Percentiles rank a stretch among this genome's conserved stretches.
Conservation (phyloP, 1,140 invertebrate genomes). For the Phocides pigmalion region DNA sequence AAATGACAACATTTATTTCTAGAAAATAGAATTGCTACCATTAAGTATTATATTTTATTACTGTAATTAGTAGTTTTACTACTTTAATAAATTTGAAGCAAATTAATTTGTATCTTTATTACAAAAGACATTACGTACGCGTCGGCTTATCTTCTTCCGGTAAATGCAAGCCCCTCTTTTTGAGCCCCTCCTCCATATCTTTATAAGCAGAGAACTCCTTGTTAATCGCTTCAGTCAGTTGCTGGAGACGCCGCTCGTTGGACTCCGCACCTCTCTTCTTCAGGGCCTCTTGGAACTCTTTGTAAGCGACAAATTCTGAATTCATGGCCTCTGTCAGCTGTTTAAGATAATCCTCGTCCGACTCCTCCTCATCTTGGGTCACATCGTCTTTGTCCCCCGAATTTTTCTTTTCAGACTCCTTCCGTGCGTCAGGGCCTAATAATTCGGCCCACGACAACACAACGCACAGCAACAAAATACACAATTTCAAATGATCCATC, state of each 20-base stretch:
- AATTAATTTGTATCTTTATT: too few relatives aligned
- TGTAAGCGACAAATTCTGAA: slow-evolving; percentile 25
- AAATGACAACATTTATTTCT: too few relatives aligned
- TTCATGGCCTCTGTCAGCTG: slow-evolving; percentile 32
- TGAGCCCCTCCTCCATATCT: slow-evolving; percentile 54
- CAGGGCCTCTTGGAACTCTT: slow-evolving; percentile 53
- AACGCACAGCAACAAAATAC: slow-evolving; percentile 60
- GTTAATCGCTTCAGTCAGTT: slow-evolving; percentile 23
- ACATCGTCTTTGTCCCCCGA: slow-evolving; percentile 56
- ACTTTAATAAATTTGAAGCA: too few relatives aligned
- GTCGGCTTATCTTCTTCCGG: slow-evolving; percentile 6
- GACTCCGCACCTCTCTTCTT: slow-evolving; percentile 41
- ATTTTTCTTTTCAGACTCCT: slow-evolving; percentile 50
- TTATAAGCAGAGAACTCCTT: slow-evolving; percentile 28
- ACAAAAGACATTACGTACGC: not conserved
- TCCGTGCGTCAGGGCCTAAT: slow-evolving; percentile 59
- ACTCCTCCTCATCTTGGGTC: slow-evolving; percentile 29
- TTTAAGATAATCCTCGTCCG: slow-evolving; percentile 44
- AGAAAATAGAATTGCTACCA: too few relatives aligned
- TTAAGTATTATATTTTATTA: too few relatives aligned
- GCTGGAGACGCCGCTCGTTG: slow-evolving; percentile 44
- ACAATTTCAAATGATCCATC: slow-evolving; percentile 59
- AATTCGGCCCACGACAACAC: slow-evolving; percentile 54
- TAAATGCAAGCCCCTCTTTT: slow-evolving; percentile 36
- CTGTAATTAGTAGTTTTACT: too few relatives aligned